These are phyloP conservation scores for Thelaira solivaga DNA, from an alignment of 2,888 invertebrate species.

Conservation along the genomic window DNA sequence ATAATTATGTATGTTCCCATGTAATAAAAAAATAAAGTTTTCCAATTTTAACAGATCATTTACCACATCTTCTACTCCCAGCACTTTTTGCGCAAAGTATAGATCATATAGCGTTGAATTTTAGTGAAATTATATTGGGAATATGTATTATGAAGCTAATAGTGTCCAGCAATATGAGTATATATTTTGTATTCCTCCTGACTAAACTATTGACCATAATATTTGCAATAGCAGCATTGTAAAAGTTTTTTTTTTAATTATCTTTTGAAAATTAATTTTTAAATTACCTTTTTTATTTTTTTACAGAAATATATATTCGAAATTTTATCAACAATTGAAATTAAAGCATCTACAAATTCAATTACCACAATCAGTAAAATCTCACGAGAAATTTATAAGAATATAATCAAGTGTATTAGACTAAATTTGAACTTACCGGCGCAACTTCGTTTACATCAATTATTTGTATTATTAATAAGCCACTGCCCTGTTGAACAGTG, in stretches of 20 bases:
- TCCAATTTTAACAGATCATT: slow-evolving; percentile 71
- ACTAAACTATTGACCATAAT: slow-evolving; percentile 67
- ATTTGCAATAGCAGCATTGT: slow-evolving; percentile 68
- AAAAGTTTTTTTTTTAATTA: slow-evolving; percentile 43
- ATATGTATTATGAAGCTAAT: slow-evolving; percentile 59
- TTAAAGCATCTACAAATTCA: not conserved
- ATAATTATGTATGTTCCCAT: not conserved
- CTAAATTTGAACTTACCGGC: slow-evolving; percentile 76
- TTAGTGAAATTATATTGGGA: slow-evolving; percentile 69
- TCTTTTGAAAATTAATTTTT: not conserved
- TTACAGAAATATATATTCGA: slow-evolving; percentile 69
- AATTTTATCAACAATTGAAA: slow-evolving; percentile 67
- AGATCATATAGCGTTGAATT: slow-evolving; percentile 68
- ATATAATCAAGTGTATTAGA: slow-evolving; percentile 39
- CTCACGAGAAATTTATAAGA: slow-evolving; percentile 27
- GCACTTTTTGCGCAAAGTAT: slow-evolving; percentile 69
- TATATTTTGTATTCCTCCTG: slow-evolving; percentile 67
- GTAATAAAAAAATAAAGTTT: slow-evolving; percentile 66
- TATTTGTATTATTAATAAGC: slow-evolving; percentile 82
- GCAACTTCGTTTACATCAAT: slow-evolving; percentile 85
- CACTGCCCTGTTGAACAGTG: slow-evolving; percentile 86
- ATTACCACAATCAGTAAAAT: not conserved
- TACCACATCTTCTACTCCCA: slow-evolving; percentile 71
- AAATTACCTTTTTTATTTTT: not conserved
- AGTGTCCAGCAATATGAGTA: slow-evolving; percentile 43